These are phyloP conservation scores for Parnassius glacialis DNA, from an alignment of 2,888 invertebrate genomes.

Conservation along the genomic window DNA sequence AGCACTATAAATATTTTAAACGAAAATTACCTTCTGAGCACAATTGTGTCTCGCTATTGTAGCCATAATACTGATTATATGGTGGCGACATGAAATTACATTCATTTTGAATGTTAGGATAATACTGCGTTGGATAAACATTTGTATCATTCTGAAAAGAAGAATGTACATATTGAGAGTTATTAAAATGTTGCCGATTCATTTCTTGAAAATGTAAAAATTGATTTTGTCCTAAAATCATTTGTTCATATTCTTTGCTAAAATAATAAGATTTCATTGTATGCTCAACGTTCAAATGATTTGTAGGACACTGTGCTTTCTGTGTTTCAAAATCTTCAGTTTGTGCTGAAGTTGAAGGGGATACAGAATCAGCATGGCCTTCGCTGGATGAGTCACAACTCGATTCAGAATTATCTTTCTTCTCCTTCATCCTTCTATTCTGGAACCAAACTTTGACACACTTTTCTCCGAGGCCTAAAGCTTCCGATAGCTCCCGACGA, in stretches of 20 bases:
- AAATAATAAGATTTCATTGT: not conserved
- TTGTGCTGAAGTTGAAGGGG: conserved; percentile 24
- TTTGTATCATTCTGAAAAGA: conserved; percentile 34
- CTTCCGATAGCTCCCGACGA: conserved; percentile 83
- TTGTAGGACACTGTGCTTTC: not conserved
- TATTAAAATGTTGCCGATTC: conserved; percentile 7
- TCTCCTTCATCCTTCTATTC: conserved; percentile 88
- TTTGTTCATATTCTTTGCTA: not conserved
- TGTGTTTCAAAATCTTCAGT: conserved; percentile 11
- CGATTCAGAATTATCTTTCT: conserved; percentile 73
- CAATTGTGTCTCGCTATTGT: conserved; percentile 19
- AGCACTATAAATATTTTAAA: conserved; percentile 30
- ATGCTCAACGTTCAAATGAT: not conserved
- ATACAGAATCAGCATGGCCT: conserved; percentile 27
- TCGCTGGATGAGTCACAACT: conserved; percentile 48
- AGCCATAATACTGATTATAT: conserved; percentile 10
- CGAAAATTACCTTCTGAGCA: conserved; percentile 35
- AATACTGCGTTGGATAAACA: conserved; percentile 49
- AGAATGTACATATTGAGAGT: conserved; percentile 7
- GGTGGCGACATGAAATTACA: conserved; percentile 18
- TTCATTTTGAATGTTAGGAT: conserved; percentile 34
- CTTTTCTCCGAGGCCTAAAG: conserved; percentile 83
- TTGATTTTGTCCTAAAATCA: not conserved
- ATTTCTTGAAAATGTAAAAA: conserved; percentile 4
- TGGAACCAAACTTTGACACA: conserved; percentile 93